A percentile compares a stretch with the other conserved stretches of the same genome.
Conservation (phyloP, 2,888 invertebrate genomes). For the Limulus polyphemus region DNA sequence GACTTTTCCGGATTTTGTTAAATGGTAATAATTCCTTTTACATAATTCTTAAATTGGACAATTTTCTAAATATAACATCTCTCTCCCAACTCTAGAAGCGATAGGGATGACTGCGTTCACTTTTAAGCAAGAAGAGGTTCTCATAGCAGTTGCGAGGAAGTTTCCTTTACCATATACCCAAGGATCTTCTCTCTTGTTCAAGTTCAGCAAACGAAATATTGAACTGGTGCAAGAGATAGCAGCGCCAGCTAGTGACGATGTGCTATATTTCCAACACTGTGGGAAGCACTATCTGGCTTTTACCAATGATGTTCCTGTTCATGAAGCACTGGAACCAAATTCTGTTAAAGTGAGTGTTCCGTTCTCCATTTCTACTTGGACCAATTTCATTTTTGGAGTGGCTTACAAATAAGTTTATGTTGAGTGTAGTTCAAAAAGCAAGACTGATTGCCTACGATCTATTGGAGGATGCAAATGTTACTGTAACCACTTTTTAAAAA, state of each 20-base stretch:
- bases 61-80: too few relatives aligned
- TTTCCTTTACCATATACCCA: not conserved
- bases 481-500: too few relatives aligned
- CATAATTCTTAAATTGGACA: too few relatives aligned
- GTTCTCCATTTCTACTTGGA: not conserved
- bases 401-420: too few relatives aligned
- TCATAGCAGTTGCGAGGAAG: slow-evolving; percentile 7
- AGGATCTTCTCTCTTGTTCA: slow-evolving; percentile 5
- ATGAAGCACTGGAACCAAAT: slow-evolving; percentile 13
- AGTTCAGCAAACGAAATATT: not conserved
- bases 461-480: too few relatives aligned
- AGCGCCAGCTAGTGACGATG: slow-evolving; percentile 3
- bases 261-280: slow-evolving; percentile 10
- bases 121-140: not conserved
- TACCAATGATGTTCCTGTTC: slow-evolving; percentile 6
- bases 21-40: too few relatives aligned
- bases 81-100: slow-evolving; percentile 2
- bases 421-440: too few relatives aligned
- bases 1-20: too few relatives aligned
- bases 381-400: too few relatives aligned
- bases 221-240: slow-evolving; percentile 3
- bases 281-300: slow-evolving; percentile 13
- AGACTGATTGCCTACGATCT: too few relatives aligned
- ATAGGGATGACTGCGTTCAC: slow-evolving; percentile 8
- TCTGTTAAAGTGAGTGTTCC: slow-evolving; percentile 8